These are phyloP conservation scores for Notodonta ziczac DNA, from an alignment of 2,888 invertebrate genomes.

Conservation along the genomic window DNA sequence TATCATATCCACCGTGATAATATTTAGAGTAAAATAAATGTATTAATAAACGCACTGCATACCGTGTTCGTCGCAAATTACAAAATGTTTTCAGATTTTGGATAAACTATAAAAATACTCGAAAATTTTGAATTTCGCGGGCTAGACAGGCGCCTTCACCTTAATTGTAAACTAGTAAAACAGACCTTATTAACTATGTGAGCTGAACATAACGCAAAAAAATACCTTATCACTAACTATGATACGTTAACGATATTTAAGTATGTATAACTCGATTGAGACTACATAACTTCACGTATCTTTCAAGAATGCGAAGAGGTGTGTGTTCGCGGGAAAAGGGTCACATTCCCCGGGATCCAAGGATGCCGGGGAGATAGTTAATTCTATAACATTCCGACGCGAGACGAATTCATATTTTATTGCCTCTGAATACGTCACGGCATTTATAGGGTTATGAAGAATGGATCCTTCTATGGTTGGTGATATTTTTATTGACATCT, in stretches of 20 bases:
- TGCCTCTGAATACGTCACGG: constrained; percentile 10
- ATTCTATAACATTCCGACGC: constrained; percentile 23
- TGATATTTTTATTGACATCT: too few species aligned
- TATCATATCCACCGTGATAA: too few species aligned
- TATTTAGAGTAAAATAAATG: too few species aligned
- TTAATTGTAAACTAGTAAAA: too few species aligned
- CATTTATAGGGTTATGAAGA: background rate
- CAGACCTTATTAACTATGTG: too few species aligned
- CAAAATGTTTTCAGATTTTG: too few species aligned
- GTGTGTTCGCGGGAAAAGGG: constrained; percentile 32
- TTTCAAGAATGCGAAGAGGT: constrained; percentile 37
- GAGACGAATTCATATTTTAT: constrained; percentile 28
- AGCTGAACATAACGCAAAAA: background rate
- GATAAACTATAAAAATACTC: too few species aligned
- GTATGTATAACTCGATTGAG: constrained; percentile 16
- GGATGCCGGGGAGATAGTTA: constrained; percentile 25
- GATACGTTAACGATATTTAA: constrained; percentile 27
- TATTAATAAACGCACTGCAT: too few species aligned
- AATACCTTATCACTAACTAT: background rate
- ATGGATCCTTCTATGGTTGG: too few species aligned
- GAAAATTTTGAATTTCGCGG: too few species aligned
- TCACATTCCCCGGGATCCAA: constrained; percentile 30
- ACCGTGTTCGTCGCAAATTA: too few species aligned
- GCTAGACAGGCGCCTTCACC: too few species aligned
- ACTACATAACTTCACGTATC: constrained; percentile 34